These are phyloP conservation scores for Penaeus vannamei DNA, from an alignment of 1,140 invertebrate genomes.

Conservation along the genomic window DNA sequence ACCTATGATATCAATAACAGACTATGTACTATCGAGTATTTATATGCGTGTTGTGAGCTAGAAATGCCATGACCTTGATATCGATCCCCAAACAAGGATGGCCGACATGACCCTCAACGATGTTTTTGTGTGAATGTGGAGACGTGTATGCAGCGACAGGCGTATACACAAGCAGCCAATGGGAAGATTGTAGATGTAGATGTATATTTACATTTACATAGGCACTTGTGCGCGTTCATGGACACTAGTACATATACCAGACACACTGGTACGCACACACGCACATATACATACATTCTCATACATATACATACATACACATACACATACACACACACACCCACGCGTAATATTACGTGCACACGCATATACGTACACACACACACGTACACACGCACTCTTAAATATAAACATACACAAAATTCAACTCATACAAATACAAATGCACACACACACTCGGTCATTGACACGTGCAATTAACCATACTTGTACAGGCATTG, in stretches of 20 bases:
- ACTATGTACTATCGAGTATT: too few species aligned
- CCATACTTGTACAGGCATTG: not conserved
- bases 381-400: not conserved
- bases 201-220: constrained; percentile 29
- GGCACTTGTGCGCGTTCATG: not conserved
- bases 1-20: too few species aligned
- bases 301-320: constrained; percentile 12
- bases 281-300: not conserved
- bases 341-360: constrained; percentile 12
- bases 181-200: not conserved
- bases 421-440: not conserved
- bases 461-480: constrained; percentile 1
- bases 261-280: not conserved
- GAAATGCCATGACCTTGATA: too few species aligned
- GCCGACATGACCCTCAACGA: too few species aligned
- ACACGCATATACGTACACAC: not conserved
- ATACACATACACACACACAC: constrained; percentile 2
- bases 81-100: too few species aligned
- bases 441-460: not conserved
- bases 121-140: not conserved
- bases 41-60: too few species aligned
- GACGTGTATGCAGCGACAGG: not conserved
- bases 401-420: not conserved
- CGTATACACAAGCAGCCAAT: not conserved
- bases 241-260: not conserved